phyloP scores from a whole-genome alignment of 2,888 invertebrate species.

The Callimorpha dominula region DNA sequence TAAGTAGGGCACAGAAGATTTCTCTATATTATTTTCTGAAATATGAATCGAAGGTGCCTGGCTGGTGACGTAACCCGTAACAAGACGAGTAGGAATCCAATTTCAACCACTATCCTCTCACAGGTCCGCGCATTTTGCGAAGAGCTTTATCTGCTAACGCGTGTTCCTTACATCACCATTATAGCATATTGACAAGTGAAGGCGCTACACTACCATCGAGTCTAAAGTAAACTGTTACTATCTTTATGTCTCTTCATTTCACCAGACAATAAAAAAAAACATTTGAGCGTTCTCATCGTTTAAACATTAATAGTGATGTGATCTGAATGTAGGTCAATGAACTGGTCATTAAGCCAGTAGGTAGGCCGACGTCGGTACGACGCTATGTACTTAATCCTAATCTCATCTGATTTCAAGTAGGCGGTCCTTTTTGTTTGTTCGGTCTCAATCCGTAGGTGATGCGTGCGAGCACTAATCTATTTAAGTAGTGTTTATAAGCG shows the following conservation, averaged over 20 bases:
- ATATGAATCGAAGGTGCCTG: neutral
- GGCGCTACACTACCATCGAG: neutral
- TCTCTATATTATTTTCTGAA: neutral
- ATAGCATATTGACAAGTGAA: neutral
- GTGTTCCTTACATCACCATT: neutral
- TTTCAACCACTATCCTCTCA: neutral
- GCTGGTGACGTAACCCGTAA: neutral
- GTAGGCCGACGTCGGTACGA: slow-evolving; percentile 16
- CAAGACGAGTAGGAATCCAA: neutral
- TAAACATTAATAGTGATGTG: slow-evolving; percentile 5
- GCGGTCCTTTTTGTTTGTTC: slow-evolving; percentile 39
- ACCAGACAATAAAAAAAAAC: neutral
- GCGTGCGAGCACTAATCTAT: slow-evolving; percentile 39
- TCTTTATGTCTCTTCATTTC: neutral
- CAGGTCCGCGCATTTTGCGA: neutral
- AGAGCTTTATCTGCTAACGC: neutral
- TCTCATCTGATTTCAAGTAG: slow-evolving; percentile 41
- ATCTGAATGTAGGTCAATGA: slow-evolving; percentile 12
- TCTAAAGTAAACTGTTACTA: neutral
- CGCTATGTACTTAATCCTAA: slow-evolving; percentile 25
- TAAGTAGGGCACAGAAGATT: neutral
- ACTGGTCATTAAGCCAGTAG: slow-evolving; percentile 19
- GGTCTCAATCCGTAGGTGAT: slow-evolving; percentile 42
- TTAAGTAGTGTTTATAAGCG: slow-evolving; percentile 31
- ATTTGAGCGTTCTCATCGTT: neutral